These are phyloP conservation scores for Prochilodus magdalenae DNA, from an alignment of 2,113 vertebrate species.

Conservation along the genomic window DNA sequence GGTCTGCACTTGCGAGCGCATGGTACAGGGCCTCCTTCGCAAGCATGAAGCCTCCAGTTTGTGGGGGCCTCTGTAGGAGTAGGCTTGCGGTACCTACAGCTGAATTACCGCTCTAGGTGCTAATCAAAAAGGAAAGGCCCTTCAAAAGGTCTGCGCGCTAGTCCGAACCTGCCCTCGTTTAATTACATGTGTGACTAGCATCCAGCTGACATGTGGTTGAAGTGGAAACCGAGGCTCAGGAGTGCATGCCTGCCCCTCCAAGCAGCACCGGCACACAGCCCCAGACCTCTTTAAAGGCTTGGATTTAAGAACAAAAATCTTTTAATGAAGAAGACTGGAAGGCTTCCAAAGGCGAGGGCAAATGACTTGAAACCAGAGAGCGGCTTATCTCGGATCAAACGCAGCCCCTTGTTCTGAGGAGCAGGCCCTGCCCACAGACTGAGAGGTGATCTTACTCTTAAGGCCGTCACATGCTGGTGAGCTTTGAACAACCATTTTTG, in stretches of 20 bases:
- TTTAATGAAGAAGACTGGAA: conserved; percentile 78
- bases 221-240: conserved; percentile 79
- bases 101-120: conserved; percentile 44
- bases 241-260: conserved; percentile 29
- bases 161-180: conserved; percentile 84
- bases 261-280: conserved; percentile 2
- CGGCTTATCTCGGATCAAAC: conserved; percentile 71
- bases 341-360: conserved; percentile 70
- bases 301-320: conserved; percentile 60
- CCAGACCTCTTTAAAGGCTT: conserved; percentile 36
- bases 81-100: neutral
- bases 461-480: conserved; percentile 55
- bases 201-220: conserved; percentile 77
- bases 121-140: conserved; percentile 65
- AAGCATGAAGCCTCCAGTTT: neutral
- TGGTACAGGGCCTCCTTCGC: neutral
- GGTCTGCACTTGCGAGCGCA: conserved; percentile 19
- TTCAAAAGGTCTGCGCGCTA: conserved; percentile 75
- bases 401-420: conserved; percentile 76
- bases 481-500: conserved; percentile 34
- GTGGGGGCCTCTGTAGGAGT: conserved; percentile 6
- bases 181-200: conserved; percentile 82
- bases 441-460: conserved; percentile 71
- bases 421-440: conserved; percentile 68
- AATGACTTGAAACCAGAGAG: conserved; percentile 72